Evolutionary conservation across 2,888 invertebrate species (phyloP), one percentile per base, ranked within the genome.

Genomic region (Venusia cambrica): DNA sequence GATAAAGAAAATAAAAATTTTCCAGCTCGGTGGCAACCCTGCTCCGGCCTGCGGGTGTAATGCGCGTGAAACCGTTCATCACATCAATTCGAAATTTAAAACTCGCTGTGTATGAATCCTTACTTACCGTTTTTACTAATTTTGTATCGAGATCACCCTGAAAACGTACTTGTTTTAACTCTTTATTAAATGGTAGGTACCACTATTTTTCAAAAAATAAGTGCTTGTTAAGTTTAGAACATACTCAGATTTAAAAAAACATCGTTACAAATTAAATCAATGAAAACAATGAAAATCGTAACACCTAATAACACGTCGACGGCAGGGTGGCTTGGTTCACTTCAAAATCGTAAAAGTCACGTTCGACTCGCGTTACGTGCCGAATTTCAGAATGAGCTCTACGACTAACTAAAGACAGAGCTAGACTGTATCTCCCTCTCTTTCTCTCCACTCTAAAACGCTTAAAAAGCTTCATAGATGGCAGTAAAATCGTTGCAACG

Each of bases 381-480:
- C 68, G 43, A 68, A 68, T 68, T 73, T 73, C 63, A 67, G 52
- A 48, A 43, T 52, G 35, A 53, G 15, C 15, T n/a, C n/a, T n/a
- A n/a, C n/a, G 18, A 17, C 10, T 8, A 9, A 22, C 13, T 51
- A 41, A 45, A 38, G 60, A 71, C 45, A 54, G 63, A 65, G 67
- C 63, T 34, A 45, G 22, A 18, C 17, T 19, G 29, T 18, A 33
- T 24, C 53, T 70, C 73, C 62, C 62, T 48, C 48, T 73, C 20
- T 72, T 68, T 65, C 68, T 36, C 64, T 22, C 51, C 43, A 58
- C 58, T 62, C 69, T 70, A 70, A 79, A 81, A 72, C 72, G 73
- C 74, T 73, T 83, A 77, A 84, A 84, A 77, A 73, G 74, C 79
- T 80, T 70, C 75, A 87, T 81, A 88, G 88, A 87, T 87, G 88